Percentiles rank a stretch among this genome's conserved stretches.
These are phyloP conservation scores for Saimiri boliviensis DNA, from an alignment of 2,113 vertebrate genomes.

Conservation along the genomic window DNA sequence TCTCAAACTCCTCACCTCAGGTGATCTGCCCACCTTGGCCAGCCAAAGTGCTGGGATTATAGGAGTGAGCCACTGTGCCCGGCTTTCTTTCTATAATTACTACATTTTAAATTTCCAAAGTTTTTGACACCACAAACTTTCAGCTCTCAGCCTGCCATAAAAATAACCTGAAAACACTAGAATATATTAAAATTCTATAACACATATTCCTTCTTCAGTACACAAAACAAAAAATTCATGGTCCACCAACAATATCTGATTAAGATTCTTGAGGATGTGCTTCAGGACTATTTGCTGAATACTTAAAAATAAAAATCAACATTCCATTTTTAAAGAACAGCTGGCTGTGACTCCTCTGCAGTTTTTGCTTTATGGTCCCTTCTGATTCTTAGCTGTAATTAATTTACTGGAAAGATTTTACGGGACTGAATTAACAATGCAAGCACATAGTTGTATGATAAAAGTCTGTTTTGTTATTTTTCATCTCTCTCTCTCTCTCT, in stretches of 20 bases:
- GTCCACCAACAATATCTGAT: constrained; percentile 38
- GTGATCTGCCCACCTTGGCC: too few species aligned
- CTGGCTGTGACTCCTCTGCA: constrained; percentile 51
- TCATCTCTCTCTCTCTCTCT: too few species aligned
- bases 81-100: not conserved
- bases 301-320: constrained; percentile 61
- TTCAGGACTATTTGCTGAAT: constrained; percentile 36
- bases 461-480: constrained; percentile 35
- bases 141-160: constrained; percentile 9
- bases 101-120: constrained; percentile 38
- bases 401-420: constrained; percentile 72
- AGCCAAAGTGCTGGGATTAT: too few species aligned
- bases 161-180: constrained; percentile 12
- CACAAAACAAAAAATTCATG: constrained; percentile 45
- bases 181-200: constrained; percentile 22
- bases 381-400: constrained; percentile 71
- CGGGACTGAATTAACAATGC: constrained; percentile 55
- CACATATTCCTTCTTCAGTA: not conserved
- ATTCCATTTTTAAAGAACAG: constrained; percentile 62
- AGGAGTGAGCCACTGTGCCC: too few species aligned
- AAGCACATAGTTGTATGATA: constrained; percentile 26
- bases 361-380: constrained; percentile 41
- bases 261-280: not conserved
- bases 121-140: constrained; percentile 33
- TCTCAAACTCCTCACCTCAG: too few species aligned